phyloP scores from a whole-genome alignment of 2,888 invertebrate genomes.

The Drosophila glabriapex region DNA sequence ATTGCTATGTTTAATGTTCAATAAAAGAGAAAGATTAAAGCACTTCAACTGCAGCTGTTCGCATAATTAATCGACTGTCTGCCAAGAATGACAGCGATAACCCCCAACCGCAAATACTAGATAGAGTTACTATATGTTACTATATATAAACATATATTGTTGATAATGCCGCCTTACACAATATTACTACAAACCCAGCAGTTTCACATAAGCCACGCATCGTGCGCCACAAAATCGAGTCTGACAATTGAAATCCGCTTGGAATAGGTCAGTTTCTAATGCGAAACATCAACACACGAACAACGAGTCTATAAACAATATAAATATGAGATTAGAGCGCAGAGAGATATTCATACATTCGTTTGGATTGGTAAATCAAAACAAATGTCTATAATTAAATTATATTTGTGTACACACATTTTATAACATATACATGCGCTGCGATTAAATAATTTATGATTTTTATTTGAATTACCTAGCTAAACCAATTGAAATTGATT shows the following conservation, averaged over 20 bases:
- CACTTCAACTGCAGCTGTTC: not conserved
- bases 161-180: constrained; percentile 23
- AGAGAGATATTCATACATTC: not conserved
- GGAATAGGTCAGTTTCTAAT: constrained; percentile 73
- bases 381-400: not conserved
- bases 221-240: constrained; percentile 16
- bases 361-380: not conserved
- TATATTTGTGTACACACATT: no score
- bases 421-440: not conserved
- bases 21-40: constrained; percentile 9
- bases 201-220: constrained; percentile 16
- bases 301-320: constrained; percentile 46
- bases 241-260: constrained; percentile 64
- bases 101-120: constrained; percentile 15
- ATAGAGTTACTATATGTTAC: not conserved
- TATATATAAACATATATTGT: constrained; percentile 1
- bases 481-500: constrained; percentile 41
- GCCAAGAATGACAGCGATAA: constrained; percentile 30
- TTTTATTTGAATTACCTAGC: constrained; percentile 18
- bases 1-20: not conserved
- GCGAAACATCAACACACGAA: constrained; percentile 7
- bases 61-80: constrained; percentile 7
- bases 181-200: constrained; percentile 28
- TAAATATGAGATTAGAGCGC: constrained; percentile 35
- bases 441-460: constrained; percentile 3